phyloP scores from a whole-genome alignment of 35 echinoderm and acorn worm genomes.

The Chiridota heheva region DNA sequence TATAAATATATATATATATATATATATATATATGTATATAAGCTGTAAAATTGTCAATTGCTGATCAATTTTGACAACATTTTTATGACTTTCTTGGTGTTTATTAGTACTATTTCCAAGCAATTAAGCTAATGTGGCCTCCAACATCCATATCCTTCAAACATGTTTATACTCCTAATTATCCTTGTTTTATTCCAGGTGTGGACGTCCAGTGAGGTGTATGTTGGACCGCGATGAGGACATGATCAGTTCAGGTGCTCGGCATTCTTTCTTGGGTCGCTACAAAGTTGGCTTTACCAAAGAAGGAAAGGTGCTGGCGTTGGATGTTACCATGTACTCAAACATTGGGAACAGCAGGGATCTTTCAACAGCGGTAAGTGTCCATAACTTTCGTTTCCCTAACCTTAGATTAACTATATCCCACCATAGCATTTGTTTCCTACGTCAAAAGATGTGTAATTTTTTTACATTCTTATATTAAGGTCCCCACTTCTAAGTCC shows the following conservation, averaged over 20 bases:
- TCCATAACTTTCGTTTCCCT: too few relatives aligned
- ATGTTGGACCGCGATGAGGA: constrained; percentile 79
- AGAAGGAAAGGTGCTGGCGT: constrained; percentile 58
- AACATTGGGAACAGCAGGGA: constrained; percentile 47
- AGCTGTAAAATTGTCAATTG: too few relatives aligned
- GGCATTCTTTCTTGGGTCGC: constrained; percentile 69
- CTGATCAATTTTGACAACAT: background rate
- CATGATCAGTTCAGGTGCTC: constrained; percentile 64
- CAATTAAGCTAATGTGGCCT: too few relatives aligned
- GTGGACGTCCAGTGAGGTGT: constrained; percentile 50
- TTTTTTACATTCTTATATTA: background rate
- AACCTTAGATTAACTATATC: background rate
- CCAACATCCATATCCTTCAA: too few relatives aligned
- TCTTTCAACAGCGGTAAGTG: constrained; percentile 32
- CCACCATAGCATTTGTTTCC: background rate
- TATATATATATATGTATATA: too few relatives aligned
- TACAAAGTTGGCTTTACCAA: constrained; percentile 75
- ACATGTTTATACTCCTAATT: too few relatives aligned
- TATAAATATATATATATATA: too few relatives aligned
- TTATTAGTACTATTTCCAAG: too few relatives aligned
- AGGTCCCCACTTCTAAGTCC: background rate
- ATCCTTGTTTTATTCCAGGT: constrained; percentile 40
- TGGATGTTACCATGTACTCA: constrained; percentile 50
- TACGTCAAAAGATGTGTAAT: background rate
- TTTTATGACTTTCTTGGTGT: too few relatives aligned